Base-by-base conservation (phyloP, 2,113 vertebrate species). In the Nasalis larvatus region DNA sequence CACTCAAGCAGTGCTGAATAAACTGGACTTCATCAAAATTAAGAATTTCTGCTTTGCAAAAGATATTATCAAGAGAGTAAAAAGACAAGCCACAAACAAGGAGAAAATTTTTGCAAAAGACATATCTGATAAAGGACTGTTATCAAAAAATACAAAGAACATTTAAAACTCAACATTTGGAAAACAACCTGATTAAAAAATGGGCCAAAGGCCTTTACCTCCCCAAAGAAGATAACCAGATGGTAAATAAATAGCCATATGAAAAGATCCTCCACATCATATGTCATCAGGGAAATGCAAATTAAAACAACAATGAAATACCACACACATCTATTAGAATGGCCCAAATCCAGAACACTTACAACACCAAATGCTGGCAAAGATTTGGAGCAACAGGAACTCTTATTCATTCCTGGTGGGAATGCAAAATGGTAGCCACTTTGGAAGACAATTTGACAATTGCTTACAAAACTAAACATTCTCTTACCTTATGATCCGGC, bases 41-140 rank as follows among this genome's bases (percentile, higher is more conserved):
- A 77, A 83, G 77, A 37, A 13, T 52, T 94, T 94, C 86, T 90
- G 40, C n/a, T 94, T 76, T 80, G 47, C 25, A n/a, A 80, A 89
- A 92, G 74, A 82, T 47, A 89, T 81, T 93, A 32, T 87, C 30
- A 90, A 91, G 82, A 93, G 52, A 93, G 87, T 52, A 8, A 78
- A 93, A 97, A 84, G 17, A 49, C 8, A 93, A 91, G 23, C 17
- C 86, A 94, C n/a, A 54, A 30, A 47, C 16, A 27, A 3, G 58
- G 42, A 94, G 21, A 88, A 73, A 95, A 85, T 73, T 66, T 66
- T 89, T 92, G 56, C 60, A 73, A 92, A 95, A 96, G 85, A 89
- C 52, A 83, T 30, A 78, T 63, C 74, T 86, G 27, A 86, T 71
- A 71, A 95, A 52, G 27, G 5, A 68, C 8, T 73, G 6, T 73